phyloP scores from a whole-genome alignment of 2,888 invertebrate species.

The Pachydiplax longipennis region DNA sequence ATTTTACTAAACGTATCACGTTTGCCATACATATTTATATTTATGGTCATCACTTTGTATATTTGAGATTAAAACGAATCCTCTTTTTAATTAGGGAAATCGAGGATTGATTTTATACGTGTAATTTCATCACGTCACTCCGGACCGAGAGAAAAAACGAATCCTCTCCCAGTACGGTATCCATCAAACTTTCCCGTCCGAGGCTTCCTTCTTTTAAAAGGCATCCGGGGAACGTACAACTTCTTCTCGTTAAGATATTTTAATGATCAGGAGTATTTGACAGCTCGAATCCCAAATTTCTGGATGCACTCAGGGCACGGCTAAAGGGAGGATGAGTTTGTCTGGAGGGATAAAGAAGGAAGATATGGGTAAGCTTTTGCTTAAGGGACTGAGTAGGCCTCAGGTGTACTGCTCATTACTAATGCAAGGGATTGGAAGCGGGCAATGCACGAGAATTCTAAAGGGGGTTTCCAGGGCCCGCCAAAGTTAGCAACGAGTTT shows the following conservation, averaged over 20 bases:
- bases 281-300: not conserved
- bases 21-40: too few species aligned
- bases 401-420: conserved; percentile 37
- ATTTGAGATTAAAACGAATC: too few species aligned
- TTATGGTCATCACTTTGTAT: too few species aligned
- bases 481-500: not conserved
- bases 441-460: conserved; percentile 10
- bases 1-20: too few species aligned
- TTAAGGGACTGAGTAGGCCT: not conserved
- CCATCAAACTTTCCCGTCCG: not conserved
- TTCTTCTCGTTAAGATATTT: not conserved
- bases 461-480: not conserved
- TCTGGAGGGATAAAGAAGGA: not conserved
- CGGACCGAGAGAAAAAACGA: not conserved
- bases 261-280: not conserved
- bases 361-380: conserved; percentile 13
- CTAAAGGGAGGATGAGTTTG: not conserved
- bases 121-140: too few species aligned
- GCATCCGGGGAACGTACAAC: not conserved
- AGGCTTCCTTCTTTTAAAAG: not conserved
- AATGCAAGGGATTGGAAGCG: conserved; percentile 32
- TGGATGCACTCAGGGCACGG: not conserved
- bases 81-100: too few species aligned
- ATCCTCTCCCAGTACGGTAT: not conserved
- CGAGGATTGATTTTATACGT: too few species aligned